phyloP scores from a whole-genome alignment of 2,888 invertebrate genomes.

The Ypsolopha sequella region DNA sequence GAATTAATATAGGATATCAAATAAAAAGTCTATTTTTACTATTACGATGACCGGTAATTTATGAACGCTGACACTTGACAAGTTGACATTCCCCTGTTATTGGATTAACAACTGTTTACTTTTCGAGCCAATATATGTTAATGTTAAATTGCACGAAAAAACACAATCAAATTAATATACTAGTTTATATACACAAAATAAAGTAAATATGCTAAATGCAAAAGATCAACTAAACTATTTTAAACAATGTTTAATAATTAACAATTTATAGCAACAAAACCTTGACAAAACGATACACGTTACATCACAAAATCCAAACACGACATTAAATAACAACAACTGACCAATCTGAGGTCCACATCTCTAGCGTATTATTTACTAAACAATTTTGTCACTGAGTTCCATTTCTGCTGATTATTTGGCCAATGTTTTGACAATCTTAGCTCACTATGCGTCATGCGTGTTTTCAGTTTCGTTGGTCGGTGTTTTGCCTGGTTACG shows the following conservation, averaged over 20 bases:
- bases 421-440: not conserved
- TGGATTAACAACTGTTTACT: too few species aligned
- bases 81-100: too few species aligned
- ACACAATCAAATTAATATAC: too few species aligned
- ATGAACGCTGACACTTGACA: too few species aligned
- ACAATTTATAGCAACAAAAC: too few species aligned
- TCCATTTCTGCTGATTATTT: not conserved
- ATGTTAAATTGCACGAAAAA: too few species aligned
- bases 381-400: slow-evolving; percentile 1
- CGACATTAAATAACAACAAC: not conserved
- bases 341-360: not conserved
- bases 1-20: too few species aligned
- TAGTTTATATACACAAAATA: too few species aligned
- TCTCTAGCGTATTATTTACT: not conserved
- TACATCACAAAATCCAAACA: not conserved
- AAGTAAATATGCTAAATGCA: too few species aligned
- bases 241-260: not conserved
- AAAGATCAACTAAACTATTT: not conserved
- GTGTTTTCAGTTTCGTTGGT: not conserved
- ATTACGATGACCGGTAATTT: too few species aligned
- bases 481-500: not conserved
- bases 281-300: not conserved
- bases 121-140: too few species aligned
- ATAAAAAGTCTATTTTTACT: too few species aligned
- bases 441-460: not conserved